Evolutionary conservation across 2,888 invertebrate species (phyloP).

Genomic region (Amphiduros pacificus): DNA sequence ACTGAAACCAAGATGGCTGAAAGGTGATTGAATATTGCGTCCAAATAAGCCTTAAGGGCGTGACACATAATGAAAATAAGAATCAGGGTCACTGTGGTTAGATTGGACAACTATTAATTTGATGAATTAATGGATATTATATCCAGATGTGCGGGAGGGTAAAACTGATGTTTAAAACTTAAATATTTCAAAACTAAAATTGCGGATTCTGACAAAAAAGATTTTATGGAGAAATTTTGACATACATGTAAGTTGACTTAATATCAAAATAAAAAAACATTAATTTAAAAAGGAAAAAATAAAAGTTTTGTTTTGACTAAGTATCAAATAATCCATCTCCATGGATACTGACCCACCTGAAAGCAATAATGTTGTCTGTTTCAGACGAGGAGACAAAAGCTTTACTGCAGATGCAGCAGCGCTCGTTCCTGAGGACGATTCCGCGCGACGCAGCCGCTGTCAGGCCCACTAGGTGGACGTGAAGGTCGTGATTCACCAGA

Average conservation of each 20-base stretch:
- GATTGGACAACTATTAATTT: no score
- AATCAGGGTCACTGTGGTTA: background rate
- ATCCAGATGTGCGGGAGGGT: no score
- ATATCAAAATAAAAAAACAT: background rate
- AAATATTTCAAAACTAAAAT: no score
- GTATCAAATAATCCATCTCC: background rate
- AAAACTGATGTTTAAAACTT: no score
- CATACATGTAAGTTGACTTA: no score
- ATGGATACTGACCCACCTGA: slow-evolving; percentile 38
- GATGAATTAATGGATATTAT: no score
- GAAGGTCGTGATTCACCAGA: slow-evolving; percentile 72
- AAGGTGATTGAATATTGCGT: no score
- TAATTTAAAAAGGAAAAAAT: background rate
- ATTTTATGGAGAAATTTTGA: no score
- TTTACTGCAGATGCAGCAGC: slow-evolving; percentile 54
- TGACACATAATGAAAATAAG: no score
- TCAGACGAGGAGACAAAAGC: slow-evolving; percentile 38
- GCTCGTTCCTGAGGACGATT: slow-evolving; percentile 46
- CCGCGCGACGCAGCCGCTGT: slow-evolving; percentile 51
- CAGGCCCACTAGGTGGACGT: slow-evolving; percentile 54
- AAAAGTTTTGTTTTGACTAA: background rate
- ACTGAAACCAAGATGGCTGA: no score
- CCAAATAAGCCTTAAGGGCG: no score
- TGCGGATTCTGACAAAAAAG: no score
- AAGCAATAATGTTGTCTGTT: slow-evolving; percentile 44